phyloP scores from a whole-genome alignment of 2,888 invertebrate species.

The Parnassius glacialis region DNA sequence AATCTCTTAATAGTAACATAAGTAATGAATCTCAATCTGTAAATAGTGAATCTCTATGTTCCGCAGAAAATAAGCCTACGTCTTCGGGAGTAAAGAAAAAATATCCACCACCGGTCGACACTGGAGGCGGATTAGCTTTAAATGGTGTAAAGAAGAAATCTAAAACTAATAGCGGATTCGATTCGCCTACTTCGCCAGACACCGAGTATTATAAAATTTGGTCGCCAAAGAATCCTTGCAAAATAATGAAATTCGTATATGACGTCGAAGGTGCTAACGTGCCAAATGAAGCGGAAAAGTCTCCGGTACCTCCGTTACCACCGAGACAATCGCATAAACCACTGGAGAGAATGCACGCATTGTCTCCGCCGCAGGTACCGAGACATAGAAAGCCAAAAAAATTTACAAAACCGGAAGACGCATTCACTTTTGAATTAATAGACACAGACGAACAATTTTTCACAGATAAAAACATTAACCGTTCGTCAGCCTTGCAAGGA shows the following conservation, averaged over 20 bases:
- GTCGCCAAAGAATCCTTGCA: conserved; percentile 83
- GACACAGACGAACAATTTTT: conserved; percentile 88
- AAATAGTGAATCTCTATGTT: conserved; percentile 73
- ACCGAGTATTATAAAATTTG: conserved; percentile 86
- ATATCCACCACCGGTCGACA: conserved; percentile 79
- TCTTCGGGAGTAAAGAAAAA: conserved; percentile 79
- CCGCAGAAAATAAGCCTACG: conserved; percentile 59
- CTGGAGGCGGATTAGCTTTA: conserved; percentile 64
- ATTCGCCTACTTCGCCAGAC: conserved; percentile 80
- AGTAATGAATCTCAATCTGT: conserved; percentile 69
- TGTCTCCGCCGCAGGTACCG: conserved; percentile 85
- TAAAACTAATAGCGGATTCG: conserved; percentile 73
- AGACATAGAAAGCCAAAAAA: conserved; percentile 85
- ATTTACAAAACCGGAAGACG: conserved; percentile 85
- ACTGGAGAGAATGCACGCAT: conserved; percentile 86
- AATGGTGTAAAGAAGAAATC: conserved; percentile 85
- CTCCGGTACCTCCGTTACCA: conserved; percentile 86
- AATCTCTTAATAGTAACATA: conserved; percentile 70
- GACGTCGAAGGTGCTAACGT: conserved; percentile 74
- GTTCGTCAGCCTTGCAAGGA: conserved; percentile 63
- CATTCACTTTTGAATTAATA: conserved; percentile 91
- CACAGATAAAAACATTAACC: conserved; percentile 74
- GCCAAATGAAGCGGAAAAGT: conserved; percentile 81
- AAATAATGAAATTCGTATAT: conserved; percentile 79
- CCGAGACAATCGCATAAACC: conserved; percentile 88